phyloP scores from a whole-genome alignment of 2,113 vertebrate species.

The Catharus minimus region DNA sequence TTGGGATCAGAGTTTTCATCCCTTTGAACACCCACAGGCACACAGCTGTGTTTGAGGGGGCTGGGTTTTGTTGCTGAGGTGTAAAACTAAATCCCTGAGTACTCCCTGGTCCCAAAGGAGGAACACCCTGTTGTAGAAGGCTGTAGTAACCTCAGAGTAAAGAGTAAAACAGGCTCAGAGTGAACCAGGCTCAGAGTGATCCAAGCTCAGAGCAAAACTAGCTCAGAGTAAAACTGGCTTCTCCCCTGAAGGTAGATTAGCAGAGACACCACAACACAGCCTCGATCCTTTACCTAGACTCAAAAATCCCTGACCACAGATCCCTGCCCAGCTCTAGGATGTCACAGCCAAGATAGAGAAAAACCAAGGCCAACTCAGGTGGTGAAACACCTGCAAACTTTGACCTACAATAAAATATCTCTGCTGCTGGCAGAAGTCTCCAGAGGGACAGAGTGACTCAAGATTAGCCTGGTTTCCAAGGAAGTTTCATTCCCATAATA shows the following conservation, averaged over 20 bases:
- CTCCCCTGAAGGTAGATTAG: not conserved
- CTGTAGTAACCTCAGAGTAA: too few relatives aligned
- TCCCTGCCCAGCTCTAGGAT: too few relatives aligned
- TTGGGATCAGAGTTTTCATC: not conserved
- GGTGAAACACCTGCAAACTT: too few relatives aligned
- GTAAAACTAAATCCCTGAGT: not conserved
- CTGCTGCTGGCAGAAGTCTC: too few relatives aligned
- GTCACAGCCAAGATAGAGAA: too few relatives aligned
- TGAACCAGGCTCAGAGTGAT: not conserved
- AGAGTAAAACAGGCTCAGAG: not conserved
- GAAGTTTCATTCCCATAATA: too few relatives aligned
- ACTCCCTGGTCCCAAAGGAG: not conserved
- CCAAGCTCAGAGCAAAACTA: accelerated
- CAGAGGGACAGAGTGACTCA: too few relatives aligned
- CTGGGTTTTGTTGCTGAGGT: not conserved
- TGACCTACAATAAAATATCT: too few relatives aligned
- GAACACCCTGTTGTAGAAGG: not conserved
- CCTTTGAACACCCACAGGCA: not conserved
- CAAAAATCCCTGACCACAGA: too few relatives aligned
- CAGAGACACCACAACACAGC: not conserved
- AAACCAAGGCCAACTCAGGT: too few relatives aligned
- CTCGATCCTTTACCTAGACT: not conserved
- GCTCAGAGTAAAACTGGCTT: not conserved
- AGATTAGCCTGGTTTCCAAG: too few relatives aligned
- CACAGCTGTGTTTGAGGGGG: not conserved